Conservation (phyloP, 2,797 vertebrate genomes). For the Mus minutoides region DNA sequence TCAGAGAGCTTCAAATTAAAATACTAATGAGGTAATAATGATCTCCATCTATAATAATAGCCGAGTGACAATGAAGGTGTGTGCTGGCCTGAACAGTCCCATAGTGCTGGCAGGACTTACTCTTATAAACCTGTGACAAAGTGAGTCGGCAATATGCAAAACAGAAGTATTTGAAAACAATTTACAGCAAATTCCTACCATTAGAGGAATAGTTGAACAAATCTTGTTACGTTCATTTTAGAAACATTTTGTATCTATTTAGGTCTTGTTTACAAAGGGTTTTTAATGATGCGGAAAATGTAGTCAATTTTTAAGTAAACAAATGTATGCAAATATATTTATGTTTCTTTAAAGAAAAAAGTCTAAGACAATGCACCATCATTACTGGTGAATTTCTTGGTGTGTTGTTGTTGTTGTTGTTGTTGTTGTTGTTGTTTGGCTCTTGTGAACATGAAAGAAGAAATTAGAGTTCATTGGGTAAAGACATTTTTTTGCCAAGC, state of each 20-base stretch:
- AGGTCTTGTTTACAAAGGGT: constrained; percentile 58
- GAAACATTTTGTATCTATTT: constrained; percentile 62
- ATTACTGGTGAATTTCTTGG: constrained; percentile 4
- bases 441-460: neutral
- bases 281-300: constrained; percentile 65
- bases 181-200: constrained; percentile 24
- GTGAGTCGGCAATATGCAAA: neutral
- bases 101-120: neutral
- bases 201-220: constrained; percentile 35
- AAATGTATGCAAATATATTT: constrained; percentile 56
- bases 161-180: constrained; percentile 47
- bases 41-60: constrained; percentile 49
- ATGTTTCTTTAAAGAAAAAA: constrained; percentile 45
- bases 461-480: neutral
- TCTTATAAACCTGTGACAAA: constrained; percentile 30
- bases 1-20: constrained; percentile 71
- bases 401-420: neutral
- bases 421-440: neutral
- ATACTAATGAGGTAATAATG: constrained; percentile 68
- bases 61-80: constrained; percentile 25
- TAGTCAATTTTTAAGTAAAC: constrained; percentile 57
- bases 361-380: neutral
- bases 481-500: neutral
- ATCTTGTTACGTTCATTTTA: constrained; percentile 40
- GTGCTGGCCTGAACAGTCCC: neutral